These are phyloP conservation scores for Galemys pyrenaicus DNA, from an alignment of 2,113 vertebrate species.

Conservation along the genomic window DNA sequence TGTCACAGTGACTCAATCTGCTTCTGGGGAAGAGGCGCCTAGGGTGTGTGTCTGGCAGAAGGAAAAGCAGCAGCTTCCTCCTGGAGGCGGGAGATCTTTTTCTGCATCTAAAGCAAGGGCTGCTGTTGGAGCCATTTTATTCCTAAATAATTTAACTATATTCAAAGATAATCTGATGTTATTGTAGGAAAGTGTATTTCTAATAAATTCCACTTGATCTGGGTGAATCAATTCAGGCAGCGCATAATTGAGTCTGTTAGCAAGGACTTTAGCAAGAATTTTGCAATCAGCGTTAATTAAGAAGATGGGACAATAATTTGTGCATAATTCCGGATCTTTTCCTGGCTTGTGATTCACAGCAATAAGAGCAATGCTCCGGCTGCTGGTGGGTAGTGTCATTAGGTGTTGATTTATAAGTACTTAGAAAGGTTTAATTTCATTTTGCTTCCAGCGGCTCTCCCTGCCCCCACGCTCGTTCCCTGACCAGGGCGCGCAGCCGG, in stretches of 20 bases:
- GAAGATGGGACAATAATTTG: conserved; percentile 84
- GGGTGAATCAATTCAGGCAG: conserved; percentile 81
- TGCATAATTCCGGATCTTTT: conserved; percentile 81
- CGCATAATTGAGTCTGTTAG: conserved; percentile 80
- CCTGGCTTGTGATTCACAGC: conserved; percentile 82
- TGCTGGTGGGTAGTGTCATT: conserved; percentile 80
- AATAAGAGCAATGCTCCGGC: conserved; percentile 78
- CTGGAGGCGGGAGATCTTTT: not conserved
- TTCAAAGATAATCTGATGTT: conserved; percentile 83
- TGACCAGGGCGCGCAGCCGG: not conserved
- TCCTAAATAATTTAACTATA: conserved; percentile 80
- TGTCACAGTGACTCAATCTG: not conserved
- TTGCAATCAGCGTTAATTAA: conserved; percentile 83
- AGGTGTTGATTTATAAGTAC: conserved; percentile 82
- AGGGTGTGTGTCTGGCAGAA: not conserved
- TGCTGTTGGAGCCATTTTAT: conserved; percentile 57
- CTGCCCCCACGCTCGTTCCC: conserved; percentile 58
- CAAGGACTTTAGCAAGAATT: conserved; percentile 83
- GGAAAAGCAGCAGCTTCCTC: not conserved
- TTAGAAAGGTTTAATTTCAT: conserved; percentile 83
- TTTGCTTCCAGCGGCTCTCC: conserved; percentile 77
- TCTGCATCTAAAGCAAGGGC: not conserved
- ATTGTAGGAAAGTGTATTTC: conserved; percentile 81
- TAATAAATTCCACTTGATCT: conserved; percentile 84
- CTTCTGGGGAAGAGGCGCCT: not conserved